Evolutionary conservation across 2,113 vertebrate species (phyloP).

Genomic region (Petrocephalus zakoni): DNA sequence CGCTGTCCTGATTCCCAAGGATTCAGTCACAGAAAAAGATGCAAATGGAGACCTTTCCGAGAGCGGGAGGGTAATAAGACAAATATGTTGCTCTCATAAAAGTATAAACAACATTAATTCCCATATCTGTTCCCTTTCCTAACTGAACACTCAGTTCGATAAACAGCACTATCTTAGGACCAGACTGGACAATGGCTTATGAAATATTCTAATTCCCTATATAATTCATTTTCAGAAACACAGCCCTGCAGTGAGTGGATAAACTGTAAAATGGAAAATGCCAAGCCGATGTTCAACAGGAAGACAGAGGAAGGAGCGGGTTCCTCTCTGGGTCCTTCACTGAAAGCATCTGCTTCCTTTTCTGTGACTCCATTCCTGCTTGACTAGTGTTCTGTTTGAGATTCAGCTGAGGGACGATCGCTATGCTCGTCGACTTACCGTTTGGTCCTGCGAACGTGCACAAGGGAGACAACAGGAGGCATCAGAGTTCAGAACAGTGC

Average conservation of each 20-base stretch:
- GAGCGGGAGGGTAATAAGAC: neutral
- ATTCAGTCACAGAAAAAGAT: neutral
- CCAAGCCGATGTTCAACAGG: neutral
- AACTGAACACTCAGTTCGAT: neutral
- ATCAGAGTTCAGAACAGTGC: conserved; percentile 1
- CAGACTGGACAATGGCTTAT: neutral
- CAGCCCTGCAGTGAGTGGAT: neutral
- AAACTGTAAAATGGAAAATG: neutral
- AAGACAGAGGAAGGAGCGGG: neutral
- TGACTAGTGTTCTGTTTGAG: neutral
- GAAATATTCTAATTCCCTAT: neutral
- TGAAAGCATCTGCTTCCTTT: neutral
- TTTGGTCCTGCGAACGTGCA: conserved; percentile 26
- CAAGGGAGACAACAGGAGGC: conserved; percentile 32
- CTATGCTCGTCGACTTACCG: conserved; percentile 22
- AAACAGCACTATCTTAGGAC: neutral
- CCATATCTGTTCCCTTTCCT: neutral
- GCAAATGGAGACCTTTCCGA: neutral
- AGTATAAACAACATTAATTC: neutral
- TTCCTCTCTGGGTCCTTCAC: neutral
- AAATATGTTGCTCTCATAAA: neutral
- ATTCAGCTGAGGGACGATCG: neutral
- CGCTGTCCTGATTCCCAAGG: neutral
- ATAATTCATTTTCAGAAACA: neutral
- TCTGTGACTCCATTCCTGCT: neutral